Base-by-base conservation (phyloP, 2,888 invertebrate genomes). In the Nephrocerus scutellatus region DNA sequence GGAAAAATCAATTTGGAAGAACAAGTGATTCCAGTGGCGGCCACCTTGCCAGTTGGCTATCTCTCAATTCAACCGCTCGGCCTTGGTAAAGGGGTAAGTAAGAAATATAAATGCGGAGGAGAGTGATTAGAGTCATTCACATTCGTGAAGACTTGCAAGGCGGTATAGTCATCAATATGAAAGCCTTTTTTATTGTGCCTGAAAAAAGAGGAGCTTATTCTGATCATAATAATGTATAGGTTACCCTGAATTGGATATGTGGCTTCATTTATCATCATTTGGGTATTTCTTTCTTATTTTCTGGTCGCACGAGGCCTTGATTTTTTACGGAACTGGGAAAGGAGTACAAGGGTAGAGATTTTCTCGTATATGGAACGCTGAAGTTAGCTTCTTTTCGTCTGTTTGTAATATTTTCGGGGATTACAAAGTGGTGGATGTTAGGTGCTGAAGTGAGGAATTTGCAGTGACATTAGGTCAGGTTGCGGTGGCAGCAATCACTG, bases 51-150 rank as follows among this genome's bases (percentile, higher is more conserved):
- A 0, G 74, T 84, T 5, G 90, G 90, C 28, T 97, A 97, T 69
- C 74, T 95, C 30, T 78, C 87, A 9, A 84, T 90, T 56, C 87
- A 91, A 61, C 88, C 89, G 2, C 75, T 92, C 36, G 92, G 92
- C 21, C 75, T 91, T 41, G 90, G 90, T 38, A 90, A 83, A 79
- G 92, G 91, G 70, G 89, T 88, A 74, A 77, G 77, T 55, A 33
- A 38, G 42, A 35, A 41, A 22, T n/a, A n/a, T 13, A 30, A 30
- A 8, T 26, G 4, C 14, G 12, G 15, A 14, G 19, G 31, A 20
- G 28, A 18, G 18, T 40, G 35, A 18, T 31, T 30, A 16, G 36
- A 24, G 25, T 29, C 30, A 36, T 40, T 30, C 30, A 40, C 18
- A 30, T 16, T 13, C n/a, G 9, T 24, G 14, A 15, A 29, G n/a